Percentiles rank a stretch among this genome's conserved stretches.
phyloP scores from a whole-genome alignment of 2,797 vertebrate genomes.

The Cyclopterus lumpus region DNA sequence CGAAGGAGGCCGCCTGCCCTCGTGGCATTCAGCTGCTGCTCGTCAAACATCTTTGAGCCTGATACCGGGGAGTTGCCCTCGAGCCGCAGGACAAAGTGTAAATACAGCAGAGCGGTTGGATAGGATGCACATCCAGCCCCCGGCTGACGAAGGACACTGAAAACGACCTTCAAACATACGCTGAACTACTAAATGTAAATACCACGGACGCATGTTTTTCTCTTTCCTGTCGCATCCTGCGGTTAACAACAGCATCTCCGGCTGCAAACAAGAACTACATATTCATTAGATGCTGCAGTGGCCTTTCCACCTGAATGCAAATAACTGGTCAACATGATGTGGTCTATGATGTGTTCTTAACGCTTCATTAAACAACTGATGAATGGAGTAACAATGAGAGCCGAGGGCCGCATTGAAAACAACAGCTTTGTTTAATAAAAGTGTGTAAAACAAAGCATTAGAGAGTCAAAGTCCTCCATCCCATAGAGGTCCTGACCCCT shows the following conservation, averaged over 20 bases:
- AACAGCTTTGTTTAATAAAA: not conserved
- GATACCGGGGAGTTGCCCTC: not conserved
- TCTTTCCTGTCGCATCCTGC: not conserved
- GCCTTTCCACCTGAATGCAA: too few relatives aligned
- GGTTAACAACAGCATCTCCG: not conserved
- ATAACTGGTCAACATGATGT: not conserved
- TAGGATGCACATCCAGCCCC: not conserved
- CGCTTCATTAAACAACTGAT: not conserved
- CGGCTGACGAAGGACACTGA: not conserved
- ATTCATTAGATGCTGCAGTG: not conserved
- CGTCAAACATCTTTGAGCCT: not conserved
- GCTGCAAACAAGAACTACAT: not conserved
- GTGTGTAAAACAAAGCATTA: not conserved
- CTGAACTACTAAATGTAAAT: not conserved
- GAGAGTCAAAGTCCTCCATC: not conserved
- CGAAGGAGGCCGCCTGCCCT: not conserved
- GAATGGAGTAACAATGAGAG: not conserved
- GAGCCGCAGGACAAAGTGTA: not conserved
- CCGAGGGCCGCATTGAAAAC: not conserved
- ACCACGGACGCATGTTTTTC: not conserved
- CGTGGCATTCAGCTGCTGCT: too few relatives aligned
- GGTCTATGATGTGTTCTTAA: not conserved
- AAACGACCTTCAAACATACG: not conserved
- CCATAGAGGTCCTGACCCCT: slow-evolving; percentile 25
- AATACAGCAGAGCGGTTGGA: too few relatives aligned